phyloP scores from a whole-genome alignment of 2,113 vertebrate species.

The Calonectris borealis region DNA sequence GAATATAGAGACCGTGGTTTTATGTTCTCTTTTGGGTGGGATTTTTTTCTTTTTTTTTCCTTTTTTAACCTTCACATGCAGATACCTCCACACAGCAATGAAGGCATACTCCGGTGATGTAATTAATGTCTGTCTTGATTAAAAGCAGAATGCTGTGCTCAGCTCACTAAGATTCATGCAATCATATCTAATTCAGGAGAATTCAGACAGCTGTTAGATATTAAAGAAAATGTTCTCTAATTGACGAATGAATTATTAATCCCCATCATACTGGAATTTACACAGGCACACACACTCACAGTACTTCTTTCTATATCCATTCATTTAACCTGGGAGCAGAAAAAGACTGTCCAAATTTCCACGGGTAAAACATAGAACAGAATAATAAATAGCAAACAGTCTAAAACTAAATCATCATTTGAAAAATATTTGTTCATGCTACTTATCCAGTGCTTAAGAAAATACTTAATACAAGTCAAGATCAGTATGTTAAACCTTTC shows the following conservation, averaged over 20 bases:
- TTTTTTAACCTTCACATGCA: background rate
- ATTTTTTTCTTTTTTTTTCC: background rate
- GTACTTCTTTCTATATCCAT: background rate
- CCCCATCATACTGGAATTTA: background rate
- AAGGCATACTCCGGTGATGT: background rate
- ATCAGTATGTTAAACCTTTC: background rate
- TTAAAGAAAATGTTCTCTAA: slow-evolving; percentile 41
- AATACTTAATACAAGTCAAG: background rate
- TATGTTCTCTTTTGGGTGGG: background rate
- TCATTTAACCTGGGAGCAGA: background rate
- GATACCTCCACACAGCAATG: background rate
- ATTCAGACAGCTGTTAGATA: slow-evolving; percentile 24
- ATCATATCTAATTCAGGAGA: slow-evolving; percentile 25
- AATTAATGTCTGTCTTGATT: slow-evolving; percentile 42
- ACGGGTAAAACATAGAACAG: background rate
- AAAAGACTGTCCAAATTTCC: background rate
- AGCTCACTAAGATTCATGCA: slow-evolving; percentile 14
- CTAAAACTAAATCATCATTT: background rate
- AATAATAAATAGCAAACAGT: background rate
- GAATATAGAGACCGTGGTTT: fast-evolving
- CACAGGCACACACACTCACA: background rate
- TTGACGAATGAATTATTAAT: slow-evolving; percentile 34
- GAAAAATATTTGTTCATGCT: background rate
- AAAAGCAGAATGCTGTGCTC: background rate
- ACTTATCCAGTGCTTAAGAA: background rate